Conservation (phyloP, 37 sponge, comb jelly and placozoan genomes). For the Mnemiopsis leidyi region DNA sequence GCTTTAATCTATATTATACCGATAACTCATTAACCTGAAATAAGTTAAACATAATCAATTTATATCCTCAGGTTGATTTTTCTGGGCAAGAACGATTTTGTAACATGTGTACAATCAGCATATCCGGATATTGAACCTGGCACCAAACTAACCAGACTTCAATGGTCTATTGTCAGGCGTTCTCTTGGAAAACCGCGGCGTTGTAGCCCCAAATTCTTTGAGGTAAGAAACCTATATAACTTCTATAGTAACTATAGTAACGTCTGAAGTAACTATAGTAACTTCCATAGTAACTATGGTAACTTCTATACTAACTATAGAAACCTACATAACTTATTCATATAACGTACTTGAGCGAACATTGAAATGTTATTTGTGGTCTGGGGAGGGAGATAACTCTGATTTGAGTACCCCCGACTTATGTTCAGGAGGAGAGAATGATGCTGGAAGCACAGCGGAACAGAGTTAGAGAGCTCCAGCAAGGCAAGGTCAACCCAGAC, state of each 20-base stretch:
- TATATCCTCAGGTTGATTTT: slow-evolving; percentile 80
- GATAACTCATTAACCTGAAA: too few relatives aligned
- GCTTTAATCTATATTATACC: too few relatives aligned
- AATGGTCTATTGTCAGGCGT: slow-evolving; percentile 81
- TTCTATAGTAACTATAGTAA: too few relatives aligned
- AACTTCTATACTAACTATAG: too few relatives aligned
- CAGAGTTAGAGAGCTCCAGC: slow-evolving; percentile 76
- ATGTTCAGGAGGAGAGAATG: slow-evolving; percentile 78
- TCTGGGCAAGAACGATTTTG: slow-evolving; percentile 83
- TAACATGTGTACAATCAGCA: slow-evolving; percentile 75
- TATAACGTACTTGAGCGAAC: too few relatives aligned
- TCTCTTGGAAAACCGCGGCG: slow-evolving; percentile 90
- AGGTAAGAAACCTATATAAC: slow-evolving; percentile 64
- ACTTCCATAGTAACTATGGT: too few relatives aligned
- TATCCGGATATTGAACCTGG: slow-evolving; percentile 76
- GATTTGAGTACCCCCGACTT: too few relatives aligned
- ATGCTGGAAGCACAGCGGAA: slow-evolving; percentile 73
- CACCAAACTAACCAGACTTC: slow-evolving; percentile 69
- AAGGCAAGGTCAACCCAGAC: slow-evolving; percentile 21
- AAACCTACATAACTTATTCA: too few relatives aligned
- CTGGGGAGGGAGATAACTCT: too few relatives aligned
- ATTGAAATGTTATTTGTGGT: too few relatives aligned
- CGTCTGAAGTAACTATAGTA: too few relatives aligned
- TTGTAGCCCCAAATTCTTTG: slow-evolving; percentile 56
- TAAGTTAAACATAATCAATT: too few relatives aligned